Conservation (phyloP, 2,113 vertebrate genomes). For the Orycteropus afer region DNA sequence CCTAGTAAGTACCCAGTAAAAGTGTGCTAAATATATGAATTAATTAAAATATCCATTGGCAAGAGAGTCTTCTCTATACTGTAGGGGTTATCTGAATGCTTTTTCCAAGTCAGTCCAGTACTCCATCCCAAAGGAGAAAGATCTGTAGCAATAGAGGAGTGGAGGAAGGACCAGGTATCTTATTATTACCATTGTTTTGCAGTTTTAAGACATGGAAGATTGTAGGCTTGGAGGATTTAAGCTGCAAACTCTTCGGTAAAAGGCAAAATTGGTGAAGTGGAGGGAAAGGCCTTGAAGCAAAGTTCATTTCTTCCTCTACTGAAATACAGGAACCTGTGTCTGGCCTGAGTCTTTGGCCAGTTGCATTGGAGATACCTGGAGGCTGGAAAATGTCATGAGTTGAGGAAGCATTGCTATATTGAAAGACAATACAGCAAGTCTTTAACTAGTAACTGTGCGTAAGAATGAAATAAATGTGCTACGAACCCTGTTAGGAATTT, state of each 20-base stretch:
- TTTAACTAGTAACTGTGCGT: background rate
- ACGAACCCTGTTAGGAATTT: background rate
- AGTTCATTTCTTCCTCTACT: background rate
- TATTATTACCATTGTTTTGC: background rate
- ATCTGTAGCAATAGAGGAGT: background rate
- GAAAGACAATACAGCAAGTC: background rate
- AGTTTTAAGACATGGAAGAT: background rate
- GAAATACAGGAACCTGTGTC: background rate
- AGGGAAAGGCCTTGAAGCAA: background rate
- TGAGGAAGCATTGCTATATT: background rate
- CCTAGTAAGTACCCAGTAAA: background rate
- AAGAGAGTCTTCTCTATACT: background rate
- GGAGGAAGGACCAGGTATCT: background rate
- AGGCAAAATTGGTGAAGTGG: background rate
- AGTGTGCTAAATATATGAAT: background rate
- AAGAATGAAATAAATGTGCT: background rate
- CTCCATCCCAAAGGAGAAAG: background rate
- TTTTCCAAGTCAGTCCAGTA: background rate
- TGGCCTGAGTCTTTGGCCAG: background rate
- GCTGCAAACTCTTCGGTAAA: conserved; percentile 10
- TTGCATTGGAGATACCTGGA: background rate
- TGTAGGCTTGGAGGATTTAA: background rate
- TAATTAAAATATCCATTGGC: background rate
- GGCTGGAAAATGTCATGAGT: background rate
- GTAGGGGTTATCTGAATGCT: background rate